Evolutionary conservation across 2,797 vertebrate species (phyloP), one percentile per base, ranked within the genome.

Genomic region (Morelia viridis): DNA sequence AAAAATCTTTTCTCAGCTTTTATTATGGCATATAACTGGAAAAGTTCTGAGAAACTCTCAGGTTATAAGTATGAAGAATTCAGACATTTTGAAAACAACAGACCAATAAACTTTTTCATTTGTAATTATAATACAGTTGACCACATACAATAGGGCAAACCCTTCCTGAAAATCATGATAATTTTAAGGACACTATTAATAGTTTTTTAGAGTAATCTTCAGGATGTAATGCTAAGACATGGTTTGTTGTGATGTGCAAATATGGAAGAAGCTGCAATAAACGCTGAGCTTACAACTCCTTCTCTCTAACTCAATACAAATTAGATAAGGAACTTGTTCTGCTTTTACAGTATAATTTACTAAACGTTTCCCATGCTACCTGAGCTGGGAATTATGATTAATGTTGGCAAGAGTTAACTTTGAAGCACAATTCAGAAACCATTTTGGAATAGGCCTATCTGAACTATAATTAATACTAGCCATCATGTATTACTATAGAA

Each of bases 71-170:
- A 50, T 60, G 41, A 91, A 87, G 65, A 17, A 85, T 89, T 65
- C 60, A 89, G 8, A 56, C 50, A 62, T 50, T 91, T 80, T 80
- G 58, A 71, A 88, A 46, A 41, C 3, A 83, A 3, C 28, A 11
- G 17, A n/a, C 53, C 2, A 22, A 92, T 89, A 92, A 10, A 83
- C 8, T 92, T 84, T 88, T 89, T 19, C 53, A 89, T 64, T 85
- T 83, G 12, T 46, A 57, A 80, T 80, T 35, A 57, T 61, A 89
- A 12, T 41, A 60, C 31, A 65, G 24, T 24, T 53, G 31, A 83
- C 53, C 89, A 84, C 22, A 88, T 65, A 84, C 12, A 57, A 89
- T 65, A 22, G 57, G 31, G 50, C 31, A 41, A 28, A 2, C 50
- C 46, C 26, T 19, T 83, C n/a, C 56, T 5, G 68, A 88, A 88